Evolutionary conservation across 2,797 vertebrate species (phyloP), one percentile per base, ranked within the genome.

Genomic region (Alosa sapidissima): DNA sequence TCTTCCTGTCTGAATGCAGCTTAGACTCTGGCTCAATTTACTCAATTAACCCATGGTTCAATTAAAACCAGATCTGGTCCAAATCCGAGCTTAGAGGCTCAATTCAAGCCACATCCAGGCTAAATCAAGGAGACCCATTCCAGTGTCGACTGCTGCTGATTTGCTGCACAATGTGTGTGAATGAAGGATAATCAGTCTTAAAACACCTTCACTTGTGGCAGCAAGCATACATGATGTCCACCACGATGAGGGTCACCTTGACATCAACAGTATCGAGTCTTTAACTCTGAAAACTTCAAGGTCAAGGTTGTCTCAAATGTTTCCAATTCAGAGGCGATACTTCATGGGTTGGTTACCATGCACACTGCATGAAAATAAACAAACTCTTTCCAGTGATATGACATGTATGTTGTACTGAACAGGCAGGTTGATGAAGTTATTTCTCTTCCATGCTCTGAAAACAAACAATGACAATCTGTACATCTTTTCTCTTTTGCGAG

Each of bases 381-480:
- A 75, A 6, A 14, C 33, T 41, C 13, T 4, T 41, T 45, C 33
- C 10, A 75, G 36, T 19, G 68, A 75, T n/a, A 62, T 45, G 36
- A 47, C 72, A 16, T 41, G 2, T 13, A 68, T 68, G 60, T 28
- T 28, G 24, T 33, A 28, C 28, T 28, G 41, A 41, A 36, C 65
- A 36, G 33, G 33, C 36, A 41, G 13, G 6, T 3, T 72, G 28
- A 33, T 72, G 28, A 33, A 14, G 65, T 72, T 8, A 16, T 45
- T 19, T 47, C 16, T 41, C 36, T 19, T 7, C 19, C 72, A 78
- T 78, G 72, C 36, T 47, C 36, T 1, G 19, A 78, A 47, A 78
- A 41, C 1, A 75, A 78, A 78, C 68, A 41, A 19, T 75, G 72
- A 78, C 72, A 7, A n/a, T 78, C 36, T 78, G 72, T 78, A 78